Evolutionary conservation across 2,888 invertebrate species (phyloP), one percentile per base, ranked within the genome.

Genomic region (Scelioninae gen. 1): DNA sequence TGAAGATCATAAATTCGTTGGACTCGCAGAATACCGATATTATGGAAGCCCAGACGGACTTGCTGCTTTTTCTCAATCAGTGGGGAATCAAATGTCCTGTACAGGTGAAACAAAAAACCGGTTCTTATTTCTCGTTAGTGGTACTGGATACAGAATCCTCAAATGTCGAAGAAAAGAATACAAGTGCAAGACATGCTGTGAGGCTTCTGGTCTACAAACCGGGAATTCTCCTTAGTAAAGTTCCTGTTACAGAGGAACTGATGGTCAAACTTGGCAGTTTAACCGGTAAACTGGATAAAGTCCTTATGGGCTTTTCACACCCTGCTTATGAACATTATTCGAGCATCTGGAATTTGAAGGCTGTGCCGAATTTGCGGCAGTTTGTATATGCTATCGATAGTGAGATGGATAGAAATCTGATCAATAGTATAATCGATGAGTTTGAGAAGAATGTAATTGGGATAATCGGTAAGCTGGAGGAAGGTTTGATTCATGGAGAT

Each of bases 401-500:
- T 86, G 90, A 80, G 0, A n/a, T 49, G 4, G 94, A 94, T 53
- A 92, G 93, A 38, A 92, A 94, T 45, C 88, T 97, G 53, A 94
- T 95, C 0, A 93, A 94, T 69, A 94, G 95, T 58, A 93, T 96
- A 5, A 93, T 96, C 4, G 88, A 93, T 10, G 91, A 93, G 66
- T 98, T 96, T 92, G 95, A 95, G 85, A 92, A 93, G 9, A 93
- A 94, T 0, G 95, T 98, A 0, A 89, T 96, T 0, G 91, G 93
- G 0, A 65, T 87, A 10, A 88, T 94, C 2, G 92, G 94, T 0
- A 93, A 93, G 40, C 93, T 98, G 83, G 95, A 95, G 87, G 94
- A 93, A 88, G 96, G 95, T 87, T 87, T 96, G 5, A 96, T 98
- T 82, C 98, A 98, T 90, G 98, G 98, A 0, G 98, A 98, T 90